A percentile compares a stretch with the other conserved stretches of the same genome.
These are phyloP conservation scores for Crypturellus tataupa DNA, from an alignment of 2,797 vertebrate species.

Conservation along the genomic window DNA sequence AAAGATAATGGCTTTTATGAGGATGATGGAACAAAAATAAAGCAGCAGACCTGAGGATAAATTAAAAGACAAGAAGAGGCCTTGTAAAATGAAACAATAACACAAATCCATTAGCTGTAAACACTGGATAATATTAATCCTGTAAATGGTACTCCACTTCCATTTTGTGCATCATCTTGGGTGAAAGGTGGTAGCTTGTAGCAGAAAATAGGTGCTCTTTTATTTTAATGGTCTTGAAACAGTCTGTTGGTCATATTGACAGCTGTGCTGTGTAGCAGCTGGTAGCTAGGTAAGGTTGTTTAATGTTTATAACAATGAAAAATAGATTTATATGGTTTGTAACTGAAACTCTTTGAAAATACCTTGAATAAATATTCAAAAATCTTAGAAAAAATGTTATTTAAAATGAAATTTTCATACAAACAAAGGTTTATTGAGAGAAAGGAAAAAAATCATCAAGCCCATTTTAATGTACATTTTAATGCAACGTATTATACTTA, in stretches of 20 bases:
- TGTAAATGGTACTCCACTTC: slow-evolving; percentile 50
- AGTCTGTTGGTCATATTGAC: slow-evolving; percentile 42
- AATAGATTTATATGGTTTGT: neutral
- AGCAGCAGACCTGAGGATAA: slow-evolving; percentile 63
- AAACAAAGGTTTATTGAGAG: neutral
- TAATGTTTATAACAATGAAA: slow-evolving; percentile 39
- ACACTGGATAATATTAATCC: slow-evolving; percentile 67
- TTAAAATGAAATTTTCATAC: neutral
- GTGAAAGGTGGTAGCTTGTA: slow-evolving; percentile 68
- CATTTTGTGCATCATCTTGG: slow-evolving; percentile 32
- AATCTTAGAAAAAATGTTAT: neutral
- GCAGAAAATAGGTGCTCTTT: slow-evolving; percentile 51
- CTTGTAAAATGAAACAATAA: slow-evolving; percentile 64
- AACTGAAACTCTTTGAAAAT: neutral
- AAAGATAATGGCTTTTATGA: slow-evolving; percentile 76
- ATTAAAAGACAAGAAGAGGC: slow-evolving; percentile 68
- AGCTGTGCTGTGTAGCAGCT: slow-evolving; percentile 41
- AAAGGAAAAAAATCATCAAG: neutral
- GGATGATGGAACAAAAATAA: slow-evolving; percentile 61
- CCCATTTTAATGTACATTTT: neutral
- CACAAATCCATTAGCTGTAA: slow-evolving; percentile 67
- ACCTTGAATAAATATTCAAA: neutral
- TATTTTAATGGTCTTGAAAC: slow-evolving; percentile 58
- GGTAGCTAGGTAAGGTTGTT: slow-evolving; percentile 41
- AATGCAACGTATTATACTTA: neutral